Base-by-base conservation (phyloP, 2,888 invertebrate genomes). In the Amphipyra berbera region DNA sequence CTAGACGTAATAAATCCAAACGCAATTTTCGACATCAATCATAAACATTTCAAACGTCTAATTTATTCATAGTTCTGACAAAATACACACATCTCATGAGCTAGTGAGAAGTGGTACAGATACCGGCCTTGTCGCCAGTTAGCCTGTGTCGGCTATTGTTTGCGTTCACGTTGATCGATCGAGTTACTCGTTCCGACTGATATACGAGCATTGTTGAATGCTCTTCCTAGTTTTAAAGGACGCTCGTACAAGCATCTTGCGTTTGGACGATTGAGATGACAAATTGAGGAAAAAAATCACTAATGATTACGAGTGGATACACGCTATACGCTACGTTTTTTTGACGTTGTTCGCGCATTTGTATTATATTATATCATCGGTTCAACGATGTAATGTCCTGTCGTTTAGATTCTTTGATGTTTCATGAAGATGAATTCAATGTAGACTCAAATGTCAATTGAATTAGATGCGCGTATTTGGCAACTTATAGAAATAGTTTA, bases 41-140 rank as follows among this genome's bases (percentile, higher is more conserved):
- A 67, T 46, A 59, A 62, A 64, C 7, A 45, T 56, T 56, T 59
- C n/a, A n/a, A 42, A 14, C n/a, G n/a, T 27, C 30, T 62, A 44
- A 69, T 68, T 47, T 65, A 76, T 76, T 71, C 65, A 68, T 59
- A 68, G 63, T 46, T 54, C 15, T 48, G 49, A 15, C 53, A 54
- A 60, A 73, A 68, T 63, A 69, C 40, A 62, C 41, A 61, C 35
- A 48, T 66, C 49, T 38, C 40, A 55, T 54, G 40, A 48, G 56
- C 55, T 33, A 68, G 61, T 77, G 65, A 71, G 73, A 67, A 76
- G 65, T 78, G 72, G 45, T 69, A 79, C 77, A 78, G 57, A 82
- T 74, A 76, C 50, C 73, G 80, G 63, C 83, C 83, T 83, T 82
- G 83, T 68, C 68, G 52, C 53, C 69, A 63, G 59, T 77, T 78